Base-by-base conservation (phyloP, 30 jellyfish, hydroid and myxozoan genomes). In the Sanderia malayensis region DNA sequence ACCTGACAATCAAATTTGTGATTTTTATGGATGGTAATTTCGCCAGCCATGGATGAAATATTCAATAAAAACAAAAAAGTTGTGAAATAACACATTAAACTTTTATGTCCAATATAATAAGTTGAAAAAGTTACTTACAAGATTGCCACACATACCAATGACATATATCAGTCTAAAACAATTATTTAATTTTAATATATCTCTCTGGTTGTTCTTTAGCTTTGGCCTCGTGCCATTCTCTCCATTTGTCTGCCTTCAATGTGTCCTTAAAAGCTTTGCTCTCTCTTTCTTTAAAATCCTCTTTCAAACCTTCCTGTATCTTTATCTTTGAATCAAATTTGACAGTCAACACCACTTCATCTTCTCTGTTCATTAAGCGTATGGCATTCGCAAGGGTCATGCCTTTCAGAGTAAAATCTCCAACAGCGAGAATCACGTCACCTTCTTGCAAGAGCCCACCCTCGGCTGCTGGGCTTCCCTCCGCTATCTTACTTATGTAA, bases 371-470 rank as follows among this genome's bases (percentile, higher is more conserved):
- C 4, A 80, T 80, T 57, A 80, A 18, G 1, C 79, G 31, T n/a
- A 69, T 71, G 22, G 84, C 84, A 69, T 52, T 67, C 13, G 60
- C 47, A 60, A 68, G 20, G 13, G 76, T 45, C 33, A 80, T 46
- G 1, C 93, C 93, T 7, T 58, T 46, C n/a, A 70, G 62, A 0
- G 70, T 69, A 68, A 68, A 80, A 45, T 80, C 93, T 1, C 93
- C 93, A 21, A 80, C 93, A 3, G 93, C 84, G 2, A 80, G 70
- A 1, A 80, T 21, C 31, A 80, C 80, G 47, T 80, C 93, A 2
- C 93, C 84, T 45, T 68, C 93, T 24, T 70, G 84, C 62, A 80
- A 47, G 11, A 58, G 55, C 4, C 85, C 84, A 60, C 67, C n/a
- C 44, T 23, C 13, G 20, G 44, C 73, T 1, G 93, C 84, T 25